Base-by-base conservation (phyloP, 2,113 vertebrate genomes). In the Antechinus flavipes region DNA sequence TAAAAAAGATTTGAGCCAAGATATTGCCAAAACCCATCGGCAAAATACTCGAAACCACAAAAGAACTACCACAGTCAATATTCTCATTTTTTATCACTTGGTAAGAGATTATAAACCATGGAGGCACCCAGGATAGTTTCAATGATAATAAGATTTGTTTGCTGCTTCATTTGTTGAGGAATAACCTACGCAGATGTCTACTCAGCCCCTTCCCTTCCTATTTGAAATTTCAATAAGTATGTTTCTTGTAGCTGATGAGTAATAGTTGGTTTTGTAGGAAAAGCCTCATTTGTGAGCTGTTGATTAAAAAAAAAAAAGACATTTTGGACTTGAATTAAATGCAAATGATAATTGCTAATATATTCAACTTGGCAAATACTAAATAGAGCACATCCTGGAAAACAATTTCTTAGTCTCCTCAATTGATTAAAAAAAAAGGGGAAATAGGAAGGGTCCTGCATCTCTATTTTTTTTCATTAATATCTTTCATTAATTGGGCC, bases 181-280 rank as follows among this genome's bases (percentile, higher is more conserved):
- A 84, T 84, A 84, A n/a, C 19, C n/a, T 84, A 84, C 42, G 68
- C 68, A 52, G 12, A 92, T 11, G 55, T 92, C 30, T 94, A 26
- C 94, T 68, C 61, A 93, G 90, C 8, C 50, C 16, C 89, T 61
- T 53, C 90, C 58, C 50, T 94, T 58, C 56, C 61, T 89, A 50
- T 96, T 35, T 91, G 76, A 61, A 94, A 91, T 53, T 84, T 84
- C 68, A 93, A 27, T 90, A 26, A 22, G 6, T 46, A 89, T 52
- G 58, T 89, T 56, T 91, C 92, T 93, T 52, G 24, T 3, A 53
- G 58, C 46, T 96, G 93, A 84, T 95, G 93, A 95, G n/a, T 92
- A 47, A 93, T 0, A 58, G 46, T 25, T 92, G 52, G 90, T 90
- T 35, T 50, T 46, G 56, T 52, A 84, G 68, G 68, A 84, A 90